Base-by-base conservation (phyloP, 1,140 invertebrate species). In the Diprion similis region DNA sequence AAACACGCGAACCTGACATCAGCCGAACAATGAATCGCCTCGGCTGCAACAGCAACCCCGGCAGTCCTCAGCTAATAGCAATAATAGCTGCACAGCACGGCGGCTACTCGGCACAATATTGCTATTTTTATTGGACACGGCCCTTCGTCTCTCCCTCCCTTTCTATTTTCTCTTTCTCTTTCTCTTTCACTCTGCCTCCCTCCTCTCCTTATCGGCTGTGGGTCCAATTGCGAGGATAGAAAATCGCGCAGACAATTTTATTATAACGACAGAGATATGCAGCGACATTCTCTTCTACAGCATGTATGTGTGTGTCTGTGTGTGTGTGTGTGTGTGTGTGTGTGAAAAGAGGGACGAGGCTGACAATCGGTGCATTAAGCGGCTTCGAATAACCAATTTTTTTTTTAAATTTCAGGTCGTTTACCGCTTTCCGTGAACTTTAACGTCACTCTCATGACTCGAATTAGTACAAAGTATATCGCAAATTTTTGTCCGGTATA, bases 1-100 rank as follows among this genome's bases (percentile, higher is more conserved):
- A 48, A 66, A 76, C 77, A 78, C 77, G 77, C 77, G 73, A 78
- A 59, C 76, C 76, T 75, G 74, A 72, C 72, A 78, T 77, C 74
- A 77, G 72, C 15, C 10, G 18, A 17, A 17, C 15, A 70, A 72
- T 18, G 64, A 45, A 72, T 73, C 19, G 64, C 68, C 65, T 64
- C 71, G 45, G 68, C 37, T 47, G 47, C 68, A 45, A 48, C 19
- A n/a, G n/a, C 37, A 10, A 72, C 48, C 46, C n/a, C 69, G 46
- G 47, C 67, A 46, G 10, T 68, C 65, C 37, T 66, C 69, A 47
- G 59, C 69, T 19, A 51, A 51, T 70, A n/a, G 45, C 24, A 48
- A 69, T 13, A 69, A 37, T 47, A 68, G 11, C 11, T 24, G 68
- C 37, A 45, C 48, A 59, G 18, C 10, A 45, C 18, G 47, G 45